A percentile compares a stretch with the other conserved stretches of the same genome.
These are phyloP conservation scores for Pseudochromis fuscus DNA, from an alignment of 2,797 vertebrate genomes.

Conservation along the genomic window DNA sequence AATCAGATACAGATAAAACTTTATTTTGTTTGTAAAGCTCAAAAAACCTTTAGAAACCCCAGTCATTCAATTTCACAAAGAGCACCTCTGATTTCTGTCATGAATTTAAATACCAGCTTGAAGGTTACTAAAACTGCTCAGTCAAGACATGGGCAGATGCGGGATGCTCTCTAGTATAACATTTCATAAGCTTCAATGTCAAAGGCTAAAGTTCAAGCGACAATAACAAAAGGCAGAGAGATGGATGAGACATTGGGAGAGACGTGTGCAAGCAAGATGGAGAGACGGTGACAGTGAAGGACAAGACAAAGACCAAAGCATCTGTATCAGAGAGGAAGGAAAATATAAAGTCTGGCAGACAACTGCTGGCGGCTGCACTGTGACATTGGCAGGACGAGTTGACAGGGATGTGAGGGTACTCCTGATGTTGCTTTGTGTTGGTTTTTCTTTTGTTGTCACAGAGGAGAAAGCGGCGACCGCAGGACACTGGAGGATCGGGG, in stretches of 20 bases:
- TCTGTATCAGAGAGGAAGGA: conserved; percentile 44
- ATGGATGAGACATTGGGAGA: conserved; percentile 24
- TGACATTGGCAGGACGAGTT: conserved; percentile 55
- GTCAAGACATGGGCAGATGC: background rate
- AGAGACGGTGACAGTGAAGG: conserved; percentile 41
- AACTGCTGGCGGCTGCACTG: conserved; percentile 36
- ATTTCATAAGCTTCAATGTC: conserved; percentile 5
- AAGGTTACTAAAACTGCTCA: background rate
- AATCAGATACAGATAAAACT: conserved; percentile 24
- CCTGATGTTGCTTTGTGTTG: conserved; percentile 42
- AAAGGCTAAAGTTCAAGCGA: conserved; percentile 5
- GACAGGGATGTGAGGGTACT: conserved; percentile 52
- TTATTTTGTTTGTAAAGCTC: conserved; percentile 14
- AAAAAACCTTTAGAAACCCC: conserved; percentile 5
- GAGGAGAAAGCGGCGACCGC: conserved; percentile 4
- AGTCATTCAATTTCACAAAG: background rate
- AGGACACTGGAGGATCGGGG: background rate
- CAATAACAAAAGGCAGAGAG: conserved; percentile 6
- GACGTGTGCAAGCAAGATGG: conserved; percentile 35
- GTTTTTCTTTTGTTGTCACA: conserved; percentile 46
- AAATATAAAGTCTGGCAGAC: conserved; percentile 57
- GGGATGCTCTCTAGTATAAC: conserved; percentile 5
- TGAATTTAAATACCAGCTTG: conserved; percentile 12
- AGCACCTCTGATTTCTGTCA: background rate
- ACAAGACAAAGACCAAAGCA: conserved; percentile 51